Conservation (phyloP, 1,140 invertebrate species). For the Eumaeus atala region DNA sequence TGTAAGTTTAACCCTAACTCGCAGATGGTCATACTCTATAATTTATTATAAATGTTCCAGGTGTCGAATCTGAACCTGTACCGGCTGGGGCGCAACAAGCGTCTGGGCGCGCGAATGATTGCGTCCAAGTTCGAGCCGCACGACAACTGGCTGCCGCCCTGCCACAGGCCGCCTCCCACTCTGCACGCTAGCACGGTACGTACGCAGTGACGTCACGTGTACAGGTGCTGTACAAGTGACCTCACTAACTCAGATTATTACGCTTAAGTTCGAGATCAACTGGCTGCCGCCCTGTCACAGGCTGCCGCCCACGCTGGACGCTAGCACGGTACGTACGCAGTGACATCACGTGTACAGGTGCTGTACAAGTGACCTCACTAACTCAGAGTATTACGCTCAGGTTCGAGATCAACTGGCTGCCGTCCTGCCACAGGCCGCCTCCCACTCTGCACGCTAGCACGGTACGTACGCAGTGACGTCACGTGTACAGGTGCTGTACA, state of each 20-base stretch:
- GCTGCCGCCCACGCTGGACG: constrained; percentile 77
- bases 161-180: constrained; percentile 86
- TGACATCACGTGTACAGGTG: neutral
- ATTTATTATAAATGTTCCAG: constrained; percentile 50
- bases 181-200: constrained; percentile 32
- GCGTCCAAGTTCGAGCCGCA: constrained; percentile 99
- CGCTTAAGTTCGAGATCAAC: constrained; percentile 99
- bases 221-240: no score
- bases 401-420: constrained; percentile 99
- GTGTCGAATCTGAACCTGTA: constrained; percentile 97
- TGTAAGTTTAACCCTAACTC: no score
- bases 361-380: no score
- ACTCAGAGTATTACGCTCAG: constrained; percentile 98
- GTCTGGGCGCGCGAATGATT: constrained; percentile 95
- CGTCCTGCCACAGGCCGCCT: constrained; percentile 94
- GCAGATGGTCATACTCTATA: no score
- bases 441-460: constrained; percentile 36
- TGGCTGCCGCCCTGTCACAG: constrained; percentile 98
- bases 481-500: no score
- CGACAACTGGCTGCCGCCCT: constrained; percentile 99
- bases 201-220: neutral
- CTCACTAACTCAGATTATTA: constrained; percentile 90
- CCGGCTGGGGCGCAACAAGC: constrained; percentile 90
- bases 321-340: constrained; percentile 21
- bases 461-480: constrained; percentile 17